Conservation (phyloP, 2,888 invertebrate species). For the Heteropelma amictum region DNA sequence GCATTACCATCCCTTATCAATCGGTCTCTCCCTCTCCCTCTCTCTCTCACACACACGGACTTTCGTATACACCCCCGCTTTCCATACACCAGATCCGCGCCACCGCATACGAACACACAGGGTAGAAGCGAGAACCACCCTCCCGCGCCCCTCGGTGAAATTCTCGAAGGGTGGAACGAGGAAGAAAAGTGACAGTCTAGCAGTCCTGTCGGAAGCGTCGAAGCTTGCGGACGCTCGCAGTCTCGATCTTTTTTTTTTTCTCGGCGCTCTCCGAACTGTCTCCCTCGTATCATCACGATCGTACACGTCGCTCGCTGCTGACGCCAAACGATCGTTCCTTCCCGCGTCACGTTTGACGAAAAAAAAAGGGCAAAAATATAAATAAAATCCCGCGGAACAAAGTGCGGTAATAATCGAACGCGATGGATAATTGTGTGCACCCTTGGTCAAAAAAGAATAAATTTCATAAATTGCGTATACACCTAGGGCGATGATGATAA, state of each 20-base stretch:
- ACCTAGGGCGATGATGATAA: background rate
- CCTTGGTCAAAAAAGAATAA: background rate
- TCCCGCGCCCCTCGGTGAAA: slow-evolving; percentile 45
- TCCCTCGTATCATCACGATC: slow-evolving; percentile 10
- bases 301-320: background rate
- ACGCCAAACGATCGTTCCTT: background rate
- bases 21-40: slow-evolving; percentile 11
- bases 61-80: slow-evolving; percentile 34
- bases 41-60: background rate
- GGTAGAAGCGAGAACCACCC: slow-evolving; percentile 60
- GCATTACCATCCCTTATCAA: background rate
- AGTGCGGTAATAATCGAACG: background rate
- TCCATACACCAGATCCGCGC: slow-evolving; percentile 19
- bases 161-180: slow-evolving; percentile 58
- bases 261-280: background rate
- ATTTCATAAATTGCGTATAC: background rate
- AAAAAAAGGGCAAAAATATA: background rate
- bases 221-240: slow-evolving; percentile 74
- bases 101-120: slow-evolving; percentile 25
- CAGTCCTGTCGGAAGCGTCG: slow-evolving; percentile 77
- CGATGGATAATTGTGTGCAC: background rate
- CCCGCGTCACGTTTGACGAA: background rate
- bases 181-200: slow-evolving; percentile 63
- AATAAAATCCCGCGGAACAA: background rate
- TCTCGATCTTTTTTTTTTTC: slow-evolving; percentile 19